Evolutionary conservation across 1,140 invertebrate genomes (phyloP).

Genomic region (Cydia strobilella): DNA sequence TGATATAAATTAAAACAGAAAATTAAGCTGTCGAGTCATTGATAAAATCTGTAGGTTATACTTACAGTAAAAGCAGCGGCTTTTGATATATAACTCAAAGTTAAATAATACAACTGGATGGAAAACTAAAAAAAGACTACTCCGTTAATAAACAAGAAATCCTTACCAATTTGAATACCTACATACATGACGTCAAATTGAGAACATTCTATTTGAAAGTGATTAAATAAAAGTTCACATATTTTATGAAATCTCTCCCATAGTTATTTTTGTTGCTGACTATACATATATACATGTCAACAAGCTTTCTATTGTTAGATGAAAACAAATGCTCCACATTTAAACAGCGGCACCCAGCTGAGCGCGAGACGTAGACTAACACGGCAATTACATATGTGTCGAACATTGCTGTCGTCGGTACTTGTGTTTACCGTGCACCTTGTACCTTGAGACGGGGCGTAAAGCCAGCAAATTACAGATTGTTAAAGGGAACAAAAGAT

Average conservation of each 20-base stretch:
- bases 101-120: background rate
- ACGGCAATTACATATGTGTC: background rate
- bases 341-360: slow-evolving; percentile 1
- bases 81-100: background rate
- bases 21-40: background rate
- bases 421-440: background rate
- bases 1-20: background rate
- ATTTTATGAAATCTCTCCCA: too few species aligned
- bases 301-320: background rate
- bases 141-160: too few species aligned
- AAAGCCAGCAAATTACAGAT: too few species aligned
- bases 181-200: too few species aligned
- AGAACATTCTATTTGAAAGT: too few species aligned
- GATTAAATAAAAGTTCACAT: too few species aligned
- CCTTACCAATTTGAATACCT: too few species aligned
- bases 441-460: background rate
- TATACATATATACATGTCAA: background rate
- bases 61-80: background rate
- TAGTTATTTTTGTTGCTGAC: too few species aligned
- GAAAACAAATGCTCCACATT: slow-evolving; percentile 2
- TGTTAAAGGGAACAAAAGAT: too few species aligned
- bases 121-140: too few species aligned
- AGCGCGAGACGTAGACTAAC: slow-evolving; percentile 11
- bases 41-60: background rate
- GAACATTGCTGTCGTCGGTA: background rate